phyloP scores from a whole-genome alignment of 2,797 vertebrate species.

The Darevskia mixta region DNA sequence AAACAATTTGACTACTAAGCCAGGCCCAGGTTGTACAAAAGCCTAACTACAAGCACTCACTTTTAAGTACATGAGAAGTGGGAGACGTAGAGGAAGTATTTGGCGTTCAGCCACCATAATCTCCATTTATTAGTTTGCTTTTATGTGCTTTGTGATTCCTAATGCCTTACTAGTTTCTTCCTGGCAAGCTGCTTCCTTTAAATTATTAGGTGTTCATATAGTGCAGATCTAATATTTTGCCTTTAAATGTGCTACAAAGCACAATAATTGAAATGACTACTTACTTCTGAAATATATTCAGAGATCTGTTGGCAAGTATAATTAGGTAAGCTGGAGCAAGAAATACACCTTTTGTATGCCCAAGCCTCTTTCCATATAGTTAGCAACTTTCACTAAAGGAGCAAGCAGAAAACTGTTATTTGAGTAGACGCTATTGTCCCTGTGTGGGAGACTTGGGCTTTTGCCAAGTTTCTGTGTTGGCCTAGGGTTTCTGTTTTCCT shows the following conservation, averaged over 20 bases:
- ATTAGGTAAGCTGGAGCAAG: conserved; percentile 65
- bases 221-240: conserved; percentile 60
- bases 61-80: background rate
- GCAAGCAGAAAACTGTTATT: conserved; percentile 76
- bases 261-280: conserved; percentile 64
- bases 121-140: background rate
- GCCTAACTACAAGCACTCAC: background rate
- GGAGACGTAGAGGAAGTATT: conserved; percentile 35
- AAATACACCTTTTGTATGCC: conserved; percentile 69
- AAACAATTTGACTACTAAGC: conserved; percentile 16
- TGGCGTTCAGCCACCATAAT: conserved; percentile 32
- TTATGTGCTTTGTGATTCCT: conserved; percentile 24
- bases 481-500: conserved; percentile 69
- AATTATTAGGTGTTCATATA: conserved; percentile 65
- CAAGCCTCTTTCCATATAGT: conserved; percentile 65
- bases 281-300: conserved; percentile 57
- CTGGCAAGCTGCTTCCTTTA: conserved; percentile 63
- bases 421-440: conserved; percentile 71
- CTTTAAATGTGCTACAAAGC: conserved; percentile 62
- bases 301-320: conserved; percentile 60
- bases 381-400: conserved; percentile 73
- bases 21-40: background rate
- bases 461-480: conserved; percentile 60
- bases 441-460: conserved; percentile 60
- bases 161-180: conserved; percentile 49